Base-by-base conservation (phyloP, 2,797 vertebrate species). In the Lerista edwardsae region DNA sequence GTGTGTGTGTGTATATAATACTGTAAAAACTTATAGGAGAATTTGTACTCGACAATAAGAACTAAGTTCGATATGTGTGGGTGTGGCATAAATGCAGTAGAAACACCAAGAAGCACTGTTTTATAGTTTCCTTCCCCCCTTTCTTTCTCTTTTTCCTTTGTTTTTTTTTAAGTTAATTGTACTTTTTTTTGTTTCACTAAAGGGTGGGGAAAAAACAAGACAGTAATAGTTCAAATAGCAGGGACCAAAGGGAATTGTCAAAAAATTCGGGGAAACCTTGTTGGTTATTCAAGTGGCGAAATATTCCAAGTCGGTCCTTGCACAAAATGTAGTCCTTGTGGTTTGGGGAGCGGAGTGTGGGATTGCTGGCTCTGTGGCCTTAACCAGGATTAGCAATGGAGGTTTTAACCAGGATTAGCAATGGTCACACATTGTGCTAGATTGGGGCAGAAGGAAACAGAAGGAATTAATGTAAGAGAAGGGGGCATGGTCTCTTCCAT, bases 61-160 rank as follows among this genome's bases (percentile, higher is more conserved):
- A 47, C 12, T 2, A 86, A 44, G 15, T 85, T 84, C 23, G 0
- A 23, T 87, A 25, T 51, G 86, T 4, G 21, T 0, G 17, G 9
- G 17, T 34, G n/a, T 36, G 17, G 31, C 80, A 19, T 84, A 31
- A 73, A 0, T 67, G 34, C 44, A 79, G 65, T 34, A 84, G 61
- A 85, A 80, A 19, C n/a, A 87, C 62, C 25, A 86, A 75, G n/a
- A n/a, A n/a, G n/a, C n/a, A n/a, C n/a, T 12, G 4, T 25, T 12
- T 36, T 34, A 34, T 6, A 23, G 31, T 61, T 84, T 21, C 82
- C 88, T 87, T 79, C 79, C 31, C 7, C 29, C 80, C 89, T 71
- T 7, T 88, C 69, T 2, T 11, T 57, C 72, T 73, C 5, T 11
- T 55, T 55, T 10, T 55, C 4, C 19, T 17, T 55, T 17, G n/a